Evolutionary conservation across 2,113 vertebrate genomes (phyloP), one percentile per base, ranked within the genome.

Genomic region (Pomatostomus ruficeps): DNA sequence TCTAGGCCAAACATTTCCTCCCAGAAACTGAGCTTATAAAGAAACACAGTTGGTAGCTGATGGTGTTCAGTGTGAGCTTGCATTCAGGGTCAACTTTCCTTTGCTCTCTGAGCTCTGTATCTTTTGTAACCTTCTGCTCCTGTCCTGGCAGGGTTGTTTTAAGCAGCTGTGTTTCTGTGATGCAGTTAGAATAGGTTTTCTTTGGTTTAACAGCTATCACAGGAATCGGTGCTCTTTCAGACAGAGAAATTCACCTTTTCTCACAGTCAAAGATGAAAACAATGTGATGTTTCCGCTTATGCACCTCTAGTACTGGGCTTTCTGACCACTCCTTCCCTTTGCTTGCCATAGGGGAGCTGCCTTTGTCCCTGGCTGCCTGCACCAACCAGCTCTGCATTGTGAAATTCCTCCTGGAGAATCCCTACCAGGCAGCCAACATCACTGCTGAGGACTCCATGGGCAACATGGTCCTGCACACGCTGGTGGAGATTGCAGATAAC

Each of bases 321-420:
- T 84, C 76, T 95, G 78, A 92, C 72, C 20, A 13, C 19, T 68
- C 15, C 11, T 89, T 89, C 51, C 21, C 29, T 11, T 81, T 96
- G 33, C n/a, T 95, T 94, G 57, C 75, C 15, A 6, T 93, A 99
- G 99, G 99, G 45, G 99, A 99, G 97, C 96, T 99, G 80, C 99
- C 99, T 23, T 97, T 99, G 61, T 99, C 99, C 36, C 95, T 99
- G 95, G 99, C 99, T 7, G 99, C 99, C 9, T 99, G 99, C 90
- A 99, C 99, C 83, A 99, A 99, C 98, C 99, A 99, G 96, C 98
- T 98, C 40, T 97, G 98, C 40, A 96, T 99, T 19, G 99, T 99
- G 94, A 98, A 99, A 91, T 99, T 98, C 95, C 98, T 99, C 76
- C 97, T 99, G 94, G 97, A 98, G 85, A 99, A 99, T 76, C 96